A percentile compares a stretch with the other conserved stretches of the same genome.
Conservation (phyloP, 2,888 invertebrate genomes). For the Gibbula magus region DNA sequence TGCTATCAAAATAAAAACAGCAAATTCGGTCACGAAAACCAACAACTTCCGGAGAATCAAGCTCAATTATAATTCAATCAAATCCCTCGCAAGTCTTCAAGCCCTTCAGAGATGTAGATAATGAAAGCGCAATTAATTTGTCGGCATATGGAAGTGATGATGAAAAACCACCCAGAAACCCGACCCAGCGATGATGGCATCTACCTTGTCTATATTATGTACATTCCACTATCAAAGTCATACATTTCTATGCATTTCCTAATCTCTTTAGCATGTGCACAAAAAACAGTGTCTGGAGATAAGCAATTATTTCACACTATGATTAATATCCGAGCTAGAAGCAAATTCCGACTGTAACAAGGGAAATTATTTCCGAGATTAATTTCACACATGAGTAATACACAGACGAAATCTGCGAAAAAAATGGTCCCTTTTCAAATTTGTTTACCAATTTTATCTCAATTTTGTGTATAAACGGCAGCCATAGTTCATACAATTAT, state of each 20-base stretch:
- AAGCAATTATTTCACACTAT: background rate
- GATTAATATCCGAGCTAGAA: background rate
- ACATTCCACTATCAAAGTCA: background rate
- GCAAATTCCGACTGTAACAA: background rate
- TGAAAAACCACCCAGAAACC: no score
- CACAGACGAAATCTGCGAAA: background rate
- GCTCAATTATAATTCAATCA: background rate
- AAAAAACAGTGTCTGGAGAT: background rate
- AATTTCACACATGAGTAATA: slow-evolving; percentile 11
- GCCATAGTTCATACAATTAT: background rate
- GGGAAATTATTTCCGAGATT: slow-evolving; percentile 4
- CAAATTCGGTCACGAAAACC: background rate
- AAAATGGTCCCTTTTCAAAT: slow-evolving; percentile 7
- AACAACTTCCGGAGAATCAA: slow-evolving; percentile 3
- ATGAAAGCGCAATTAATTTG: background rate
- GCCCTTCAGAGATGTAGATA: background rate
- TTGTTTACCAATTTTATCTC: background rate
- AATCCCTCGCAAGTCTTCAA: background rate
- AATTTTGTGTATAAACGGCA: background rate
- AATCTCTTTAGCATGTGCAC: background rate
- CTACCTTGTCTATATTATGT: no score
- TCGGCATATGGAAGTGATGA: background rate
- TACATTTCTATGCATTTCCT: background rate
- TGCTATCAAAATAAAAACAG: background rate
- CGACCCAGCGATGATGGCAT: no score